Conservation (phyloP, 2,888 invertebrate genomes). For the Anticlea derivata region DNA sequence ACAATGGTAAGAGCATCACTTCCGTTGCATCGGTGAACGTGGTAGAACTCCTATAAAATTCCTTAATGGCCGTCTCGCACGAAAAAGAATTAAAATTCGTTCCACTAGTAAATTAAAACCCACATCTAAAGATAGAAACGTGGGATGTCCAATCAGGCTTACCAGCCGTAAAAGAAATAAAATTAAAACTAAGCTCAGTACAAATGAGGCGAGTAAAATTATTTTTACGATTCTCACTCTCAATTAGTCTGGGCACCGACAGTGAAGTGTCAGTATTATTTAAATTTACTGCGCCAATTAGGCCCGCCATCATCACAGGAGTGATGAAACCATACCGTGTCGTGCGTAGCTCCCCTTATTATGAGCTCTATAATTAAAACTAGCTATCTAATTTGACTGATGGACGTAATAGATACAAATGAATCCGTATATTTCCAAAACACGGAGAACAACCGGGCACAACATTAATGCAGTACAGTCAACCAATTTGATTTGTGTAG, state of each 20-base stretch:
- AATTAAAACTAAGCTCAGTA: slow-evolving; percentile 73
- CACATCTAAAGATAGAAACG: slow-evolving; percentile 51
- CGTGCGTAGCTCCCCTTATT: slow-evolving; percentile 77
- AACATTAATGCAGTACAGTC: neutral
- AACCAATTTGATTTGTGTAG: too few species aligned
- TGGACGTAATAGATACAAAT: slow-evolving; percentile 55
- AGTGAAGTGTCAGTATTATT: slow-evolving; percentile 81
- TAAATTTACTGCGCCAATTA: slow-evolving; percentile 83
- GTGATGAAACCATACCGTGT: slow-evolving; percentile 75
- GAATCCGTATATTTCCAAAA: slow-evolving; percentile 40
- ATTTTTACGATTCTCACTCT: slow-evolving; percentile 82
- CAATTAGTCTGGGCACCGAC: slow-evolving; percentile 78
- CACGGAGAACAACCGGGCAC: neutral
- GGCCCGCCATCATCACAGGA: slow-evolving; percentile 74
- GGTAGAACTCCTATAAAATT: slow-evolving; percentile 46
- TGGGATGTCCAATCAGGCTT: slow-evolving; percentile 67
- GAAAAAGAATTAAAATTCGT: slow-evolving; percentile 52
- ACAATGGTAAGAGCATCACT: slow-evolving; percentile 40
- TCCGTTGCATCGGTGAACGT: slow-evolving; percentile 39
- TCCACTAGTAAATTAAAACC: slow-evolving; percentile 65
- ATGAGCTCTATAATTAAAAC: slow-evolving; percentile 81
- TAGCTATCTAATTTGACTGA: slow-evolving; percentile 57
- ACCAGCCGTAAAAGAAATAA: slow-evolving; percentile 70
- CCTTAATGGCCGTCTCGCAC: slow-evolving; percentile 44
- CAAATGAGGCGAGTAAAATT: slow-evolving; percentile 81